Conservation (phyloP, 2,888 invertebrate genomes). For the Microctonus brassicae region DNA sequence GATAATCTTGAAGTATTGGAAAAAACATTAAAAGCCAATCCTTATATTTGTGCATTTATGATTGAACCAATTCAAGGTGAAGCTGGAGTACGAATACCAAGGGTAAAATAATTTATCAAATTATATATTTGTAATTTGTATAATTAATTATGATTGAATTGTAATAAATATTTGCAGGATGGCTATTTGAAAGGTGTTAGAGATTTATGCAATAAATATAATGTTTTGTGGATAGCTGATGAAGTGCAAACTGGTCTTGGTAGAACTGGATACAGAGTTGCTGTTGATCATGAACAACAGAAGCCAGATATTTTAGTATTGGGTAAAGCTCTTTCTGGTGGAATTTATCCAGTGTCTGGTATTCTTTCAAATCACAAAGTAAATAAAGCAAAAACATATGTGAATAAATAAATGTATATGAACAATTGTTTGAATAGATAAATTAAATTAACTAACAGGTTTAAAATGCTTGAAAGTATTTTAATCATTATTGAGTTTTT, state of each 20-base stretch:
- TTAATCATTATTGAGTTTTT: constrained; percentile 1
- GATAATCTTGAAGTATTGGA: constrained; percentile 80
- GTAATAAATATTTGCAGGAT: constrained; percentile 58
- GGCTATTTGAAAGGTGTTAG: constrained; percentile 81
- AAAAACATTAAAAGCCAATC: constrained; percentile 72
- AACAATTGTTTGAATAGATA: too few species aligned
- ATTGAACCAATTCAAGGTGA: constrained; percentile 91
- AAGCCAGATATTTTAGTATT: constrained; percentile 83
- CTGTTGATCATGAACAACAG: constrained; percentile 81
- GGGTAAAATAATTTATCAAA: too few species aligned
- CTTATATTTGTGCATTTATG: constrained; percentile 84
- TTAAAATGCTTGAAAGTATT: too few species aligned
- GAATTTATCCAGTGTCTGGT: constrained; percentile 81
- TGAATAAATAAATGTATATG: constrained; percentile 3
- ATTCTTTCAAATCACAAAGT: constrained; percentile 81
- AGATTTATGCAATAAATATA: constrained; percentile 81
- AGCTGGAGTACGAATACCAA: constrained; percentile 84
- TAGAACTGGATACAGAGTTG: constrained; percentile 83
- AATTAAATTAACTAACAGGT: background rate
- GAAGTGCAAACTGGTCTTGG: constrained; percentile 88
- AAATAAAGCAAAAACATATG: constrained; percentile 54
- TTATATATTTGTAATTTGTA: too few species aligned
- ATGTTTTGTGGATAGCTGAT: constrained; percentile 87
- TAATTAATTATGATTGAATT: background rate
- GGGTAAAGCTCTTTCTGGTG: constrained; percentile 88